Conservation (phyloP, 1,140 invertebrate species). For the Mesaphorura yosii region DNA sequence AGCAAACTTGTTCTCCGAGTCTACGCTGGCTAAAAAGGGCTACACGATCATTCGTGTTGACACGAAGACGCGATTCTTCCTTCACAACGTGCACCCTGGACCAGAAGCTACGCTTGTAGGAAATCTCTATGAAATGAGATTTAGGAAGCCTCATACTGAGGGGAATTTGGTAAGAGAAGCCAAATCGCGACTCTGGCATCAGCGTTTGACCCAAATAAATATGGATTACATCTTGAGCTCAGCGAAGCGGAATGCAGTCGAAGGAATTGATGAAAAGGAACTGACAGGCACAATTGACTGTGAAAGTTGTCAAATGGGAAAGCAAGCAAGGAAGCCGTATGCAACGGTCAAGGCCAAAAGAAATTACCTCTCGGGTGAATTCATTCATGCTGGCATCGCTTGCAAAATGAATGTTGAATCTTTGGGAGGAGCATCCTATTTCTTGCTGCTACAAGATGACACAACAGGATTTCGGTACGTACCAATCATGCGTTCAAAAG, state of each 20-base stretch:
- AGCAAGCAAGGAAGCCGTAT: slow-evolving; percentile 13
- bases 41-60: slow-evolving; percentile 5
- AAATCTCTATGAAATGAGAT: neutral
- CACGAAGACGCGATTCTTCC: neutral
- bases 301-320: slow-evolving; percentile 15
- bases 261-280: slow-evolving; percentile 6
- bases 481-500: slow-evolving; percentile 37
- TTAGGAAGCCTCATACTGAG: neutral
- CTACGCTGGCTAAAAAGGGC: slow-evolving; percentile 6
- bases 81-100: neutral
- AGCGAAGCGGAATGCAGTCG: slow-evolving; percentile 1
- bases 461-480: slow-evolving; percentile 35
- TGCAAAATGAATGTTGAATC: slow-evolving; percentile 37
- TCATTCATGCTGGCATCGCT: slow-evolving; percentile 38
- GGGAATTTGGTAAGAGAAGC: neutral
- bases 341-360: slow-evolving; percentile 10
- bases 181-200: slow-evolving; percentile 2
- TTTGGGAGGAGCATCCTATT: slow-evolving; percentile 35
- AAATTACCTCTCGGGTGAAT: slow-evolving; percentile 31
- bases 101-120: neutral
- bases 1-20: slow-evolving; percentile 13
- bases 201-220: slow-evolving; percentile 5
- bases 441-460: slow-evolving; percentile 40
- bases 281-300: neutral
- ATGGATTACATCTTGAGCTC: slow-evolving; percentile 2